Conservation (phyloP, 1,140 invertebrate genomes). For the Riptortus pedestris region DNA sequence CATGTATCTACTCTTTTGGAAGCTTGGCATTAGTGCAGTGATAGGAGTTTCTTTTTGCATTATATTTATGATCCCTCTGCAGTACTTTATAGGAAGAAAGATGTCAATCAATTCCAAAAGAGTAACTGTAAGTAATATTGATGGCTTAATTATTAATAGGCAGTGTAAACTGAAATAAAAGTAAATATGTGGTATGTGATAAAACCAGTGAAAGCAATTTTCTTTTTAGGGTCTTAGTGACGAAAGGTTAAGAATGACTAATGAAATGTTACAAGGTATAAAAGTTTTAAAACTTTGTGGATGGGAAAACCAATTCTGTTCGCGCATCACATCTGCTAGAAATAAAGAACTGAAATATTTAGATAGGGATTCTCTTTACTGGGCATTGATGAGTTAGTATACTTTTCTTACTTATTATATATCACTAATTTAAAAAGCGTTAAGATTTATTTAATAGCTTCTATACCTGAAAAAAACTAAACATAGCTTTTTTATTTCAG, state of each 20-base stretch:
- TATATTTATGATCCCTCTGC: constrained; percentile 55
- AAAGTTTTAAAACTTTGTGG: constrained; percentile 70
- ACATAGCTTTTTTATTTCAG: constrained; percentile 40
- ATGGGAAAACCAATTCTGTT: constrained; percentile 65
- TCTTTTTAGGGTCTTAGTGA: constrained; percentile 54
- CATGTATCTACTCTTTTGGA: constrained; percentile 60
- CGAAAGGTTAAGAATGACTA: constrained; percentile 59
- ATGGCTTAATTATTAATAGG: too few species aligned
- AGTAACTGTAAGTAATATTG: constrained; percentile 51
- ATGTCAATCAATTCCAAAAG: constrained; percentile 58
- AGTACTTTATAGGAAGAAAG: constrained; percentile 57
- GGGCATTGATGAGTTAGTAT: constrained; percentile 58
- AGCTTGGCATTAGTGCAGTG: constrained; percentile 66
- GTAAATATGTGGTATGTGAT: constrained; percentile 6
- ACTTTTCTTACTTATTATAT: background rate
- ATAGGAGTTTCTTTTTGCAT: constrained; percentile 61
- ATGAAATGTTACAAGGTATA: constrained; percentile 70
- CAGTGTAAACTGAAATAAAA: constrained; percentile 8
- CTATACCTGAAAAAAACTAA: background rate
- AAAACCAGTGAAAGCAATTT: background rate
- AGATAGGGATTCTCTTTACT: constrained; percentile 61
- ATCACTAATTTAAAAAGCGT: background rate
- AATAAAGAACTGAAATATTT: constrained; percentile 59
- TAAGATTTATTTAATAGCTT: background rate
- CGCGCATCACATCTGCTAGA: constrained; percentile 52